Base-by-base conservation (phyloP, 2,113 vertebrate species). In the Daboia siamensis region DNA sequence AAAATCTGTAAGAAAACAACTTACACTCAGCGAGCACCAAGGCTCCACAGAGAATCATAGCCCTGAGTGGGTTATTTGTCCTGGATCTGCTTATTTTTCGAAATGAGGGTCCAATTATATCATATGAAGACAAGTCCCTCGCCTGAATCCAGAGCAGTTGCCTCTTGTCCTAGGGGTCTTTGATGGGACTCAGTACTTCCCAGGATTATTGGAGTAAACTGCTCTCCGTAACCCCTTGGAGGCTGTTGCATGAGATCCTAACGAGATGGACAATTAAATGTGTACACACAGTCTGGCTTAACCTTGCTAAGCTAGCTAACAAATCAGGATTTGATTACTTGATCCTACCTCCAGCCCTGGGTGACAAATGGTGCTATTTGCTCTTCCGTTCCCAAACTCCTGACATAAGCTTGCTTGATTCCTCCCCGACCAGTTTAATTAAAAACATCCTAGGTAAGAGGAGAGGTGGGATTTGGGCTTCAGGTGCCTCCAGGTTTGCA, bases 371-470 rank as follows among this genome's bases (percentile, higher is more conserved):
- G 23, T 74, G 93, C 59, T 93, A 92, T 89, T 96, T 91, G 90
- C 95, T 95, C 94, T 96, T 94, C 94, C 91, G 46, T 94, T 91
- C 91, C 91, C 89, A 0, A 84, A 20, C n/a, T 90, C 90, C 64
- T 69, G 64, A 93, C 92, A 61, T 52, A 95, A 96, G 94, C 94
- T 91, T 33, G 89, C 92, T 93, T 93, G 91, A 95, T 94, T 94
- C 94, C 84, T 94, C 91, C 92, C 91, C 24, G 91, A 95, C 95
- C 94, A 61, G 59, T 56, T 90, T 95, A 94, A 96, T 96, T 95
- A 96, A 94, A 94, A 91, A 91, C 89, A 91, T 91, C 91, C 56
- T 90, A 52, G 89, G 93, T 93, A 93, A 93, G 74, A 57, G 90
- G 39, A 17, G 94, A 94, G 94, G 93, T 95, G 93, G 91, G 95